A percentile compares a stretch with the other conserved stretches of the same genome.
Evolutionary conservation across 2,888 invertebrate species (phyloP).

Genomic region (Polydrusus pterygomalis): DNA sequence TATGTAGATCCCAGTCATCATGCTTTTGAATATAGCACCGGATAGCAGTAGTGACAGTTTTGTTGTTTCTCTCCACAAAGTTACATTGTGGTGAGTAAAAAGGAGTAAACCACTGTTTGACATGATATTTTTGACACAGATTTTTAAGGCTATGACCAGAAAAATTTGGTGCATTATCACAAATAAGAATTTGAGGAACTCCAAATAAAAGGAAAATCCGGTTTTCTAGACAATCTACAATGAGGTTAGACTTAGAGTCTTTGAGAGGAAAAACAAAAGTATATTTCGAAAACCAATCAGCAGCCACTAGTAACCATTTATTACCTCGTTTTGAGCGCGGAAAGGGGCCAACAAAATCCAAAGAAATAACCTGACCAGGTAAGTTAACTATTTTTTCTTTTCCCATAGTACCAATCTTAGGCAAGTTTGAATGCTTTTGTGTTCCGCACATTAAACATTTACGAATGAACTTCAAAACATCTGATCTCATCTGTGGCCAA

Average conservation of each 20-base stretch:
- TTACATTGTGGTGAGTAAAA: no score
- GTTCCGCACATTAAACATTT: constrained; percentile 54
- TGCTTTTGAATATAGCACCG: no score
- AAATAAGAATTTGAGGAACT: background rate
- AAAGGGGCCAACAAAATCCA: constrained; percentile 47
- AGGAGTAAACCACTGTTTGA: no score
- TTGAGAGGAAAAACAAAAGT: constrained; percentile 26
- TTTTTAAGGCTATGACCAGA: constrained; percentile 38
- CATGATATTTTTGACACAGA: constrained; percentile 26
- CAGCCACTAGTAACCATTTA: constrained; percentile 47
- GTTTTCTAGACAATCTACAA: constrained; percentile 29
- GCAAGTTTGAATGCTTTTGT: constrained; percentile 52
- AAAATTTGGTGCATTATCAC: constrained; percentile 33
- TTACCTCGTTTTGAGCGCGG: constrained; percentile 46
- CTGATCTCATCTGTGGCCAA: constrained; percentile 54
- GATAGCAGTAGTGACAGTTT: constrained; percentile 10
- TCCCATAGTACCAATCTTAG: constrained; percentile 55
- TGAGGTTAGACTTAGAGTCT: constrained; percentile 26
- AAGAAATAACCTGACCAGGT: no score
- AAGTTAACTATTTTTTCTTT: no score
- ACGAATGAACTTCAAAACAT: constrained; percentile 52
- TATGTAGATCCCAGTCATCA: constrained; percentile 10
- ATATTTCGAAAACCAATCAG: constrained; percentile 49
- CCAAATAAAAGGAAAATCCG: constrained; percentile 34
- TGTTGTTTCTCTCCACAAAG: constrained; percentile 36